A percentile compares a stretch with the other conserved stretches of the same genome.
Evolutionary conservation across 1,140 invertebrate genomes (phyloP).

Genomic region (Andricus grossulariae): DNA sequence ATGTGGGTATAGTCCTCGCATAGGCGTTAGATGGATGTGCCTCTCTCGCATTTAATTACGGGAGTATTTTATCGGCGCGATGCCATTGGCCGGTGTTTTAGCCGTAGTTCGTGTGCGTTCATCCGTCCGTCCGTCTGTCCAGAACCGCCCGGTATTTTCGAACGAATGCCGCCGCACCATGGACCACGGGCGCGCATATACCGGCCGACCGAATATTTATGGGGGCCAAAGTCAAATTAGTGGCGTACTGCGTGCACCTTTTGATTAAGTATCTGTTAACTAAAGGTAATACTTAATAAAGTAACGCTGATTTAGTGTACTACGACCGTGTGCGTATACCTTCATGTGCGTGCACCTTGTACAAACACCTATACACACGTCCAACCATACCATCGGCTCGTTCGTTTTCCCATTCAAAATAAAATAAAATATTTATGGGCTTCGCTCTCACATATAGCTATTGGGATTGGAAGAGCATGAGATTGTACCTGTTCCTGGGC

Average conservation of each 20-base stretch:
- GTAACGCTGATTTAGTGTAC: conserved; percentile 76
- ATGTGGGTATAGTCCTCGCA: conserved; percentile 53
- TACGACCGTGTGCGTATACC: conserved; percentile 53
- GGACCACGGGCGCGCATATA: conserved; percentile 45
- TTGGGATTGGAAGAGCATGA: background rate
- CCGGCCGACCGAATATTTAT: conserved; percentile 73
- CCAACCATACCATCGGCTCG: conserved; percentile 63
- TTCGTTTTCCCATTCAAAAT: conserved; percentile 76
- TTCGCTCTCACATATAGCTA: background rate
- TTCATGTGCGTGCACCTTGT: conserved; percentile 46
- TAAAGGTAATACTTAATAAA: conserved; percentile 77
- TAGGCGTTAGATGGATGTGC: conserved; percentile 68
- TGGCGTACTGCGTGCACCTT: conserved; percentile 76
- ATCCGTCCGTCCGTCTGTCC: conserved; percentile 51
- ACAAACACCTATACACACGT: conserved; percentile 49
- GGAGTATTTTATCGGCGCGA: conserved; percentile 74
- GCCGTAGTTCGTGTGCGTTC: conserved; percentile 55
- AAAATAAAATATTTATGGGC: conserved; percentile 76
- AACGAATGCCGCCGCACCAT: conserved; percentile 47
- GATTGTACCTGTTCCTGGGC: background rate
- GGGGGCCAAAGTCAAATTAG: conserved; percentile 77
- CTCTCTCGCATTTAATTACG: conserved; percentile 74
- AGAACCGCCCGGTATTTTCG: conserved; percentile 66
- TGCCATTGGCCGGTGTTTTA: conserved; percentile 66
- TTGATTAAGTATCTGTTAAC: conserved; percentile 78